A percentile compares a stretch with the other conserved stretches of the same genome.
Evolutionary conservation across 1,140 invertebrate species (phyloP).

Genomic region (Drusus annulatus): DNA sequence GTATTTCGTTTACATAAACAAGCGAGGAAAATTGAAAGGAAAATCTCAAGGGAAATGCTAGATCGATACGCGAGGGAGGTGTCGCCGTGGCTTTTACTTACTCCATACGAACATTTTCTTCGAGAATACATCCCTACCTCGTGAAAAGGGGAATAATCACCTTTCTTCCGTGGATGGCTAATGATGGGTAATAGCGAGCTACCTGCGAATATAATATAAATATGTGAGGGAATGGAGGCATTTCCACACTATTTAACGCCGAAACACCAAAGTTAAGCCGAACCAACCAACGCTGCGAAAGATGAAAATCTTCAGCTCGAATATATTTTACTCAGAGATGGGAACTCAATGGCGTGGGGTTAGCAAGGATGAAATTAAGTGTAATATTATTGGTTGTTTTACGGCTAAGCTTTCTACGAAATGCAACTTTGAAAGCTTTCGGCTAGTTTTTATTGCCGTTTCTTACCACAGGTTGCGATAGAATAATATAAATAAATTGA

Average conservation of each 20-base stretch:
- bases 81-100: neutral
- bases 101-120: neutral
- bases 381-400: too few species aligned
- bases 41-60: neutral
- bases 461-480: too few species aligned
- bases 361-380: neutral
- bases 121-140: neutral
- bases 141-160: slow-evolving; percentile 6
- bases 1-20: slow-evolving; percentile 29
- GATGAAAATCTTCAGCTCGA: neutral
- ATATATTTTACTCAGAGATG: neutral
- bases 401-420: too few species aligned
- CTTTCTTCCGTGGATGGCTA: neutral
- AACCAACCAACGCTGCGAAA: neutral
- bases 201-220: neutral
- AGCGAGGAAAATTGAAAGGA: slow-evolving; percentile 25
- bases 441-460: too few species aligned
- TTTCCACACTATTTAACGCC: slow-evolving; percentile 11
- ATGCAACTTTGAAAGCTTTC: too few species aligned
- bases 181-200: neutral
- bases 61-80: slow-evolving; percentile 14
- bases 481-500: too few species aligned
- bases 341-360: neutral
- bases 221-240: neutral
- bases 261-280: neutral